These are phyloP conservation scores for Drusus annulatus DNA, from an alignment of 1,140 invertebrate genomes.

Conservation along the genomic window DNA sequence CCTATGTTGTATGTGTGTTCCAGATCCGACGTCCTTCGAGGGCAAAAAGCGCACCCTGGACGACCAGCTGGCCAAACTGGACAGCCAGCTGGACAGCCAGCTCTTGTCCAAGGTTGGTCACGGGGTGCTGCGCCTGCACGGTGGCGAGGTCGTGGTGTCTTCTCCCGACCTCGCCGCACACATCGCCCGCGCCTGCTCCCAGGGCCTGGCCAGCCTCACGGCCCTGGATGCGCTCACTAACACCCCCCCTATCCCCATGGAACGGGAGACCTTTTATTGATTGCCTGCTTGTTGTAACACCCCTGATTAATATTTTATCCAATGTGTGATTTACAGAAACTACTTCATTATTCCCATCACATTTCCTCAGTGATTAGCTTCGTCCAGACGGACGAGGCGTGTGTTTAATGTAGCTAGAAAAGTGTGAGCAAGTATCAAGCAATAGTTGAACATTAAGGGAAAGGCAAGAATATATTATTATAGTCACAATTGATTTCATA, in stretches of 20 bases:
- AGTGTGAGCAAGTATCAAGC: no score
- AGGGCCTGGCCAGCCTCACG: conserved; percentile 46
- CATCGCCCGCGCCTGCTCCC: conserved; percentile 36
- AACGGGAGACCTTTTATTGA: conserved; percentile 56
- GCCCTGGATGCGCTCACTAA: conserved; percentile 51
- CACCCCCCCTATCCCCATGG: conserved; percentile 21
- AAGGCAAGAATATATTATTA: no score
- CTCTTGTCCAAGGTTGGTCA: conserved; percentile 80
- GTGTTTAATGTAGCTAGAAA: no score
- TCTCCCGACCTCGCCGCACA: conserved; percentile 48
- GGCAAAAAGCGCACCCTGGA: conserved; percentile 84
- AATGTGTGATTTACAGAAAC: no score
- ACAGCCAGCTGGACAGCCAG: conserved; percentile 76
- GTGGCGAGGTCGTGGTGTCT: conserved; percentile 47
- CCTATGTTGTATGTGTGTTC: not conserved
- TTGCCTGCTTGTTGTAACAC: not conserved
- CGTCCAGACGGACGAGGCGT: no score
- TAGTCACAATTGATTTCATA: no score
- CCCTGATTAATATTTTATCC: no score
- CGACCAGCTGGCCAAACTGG: conserved; percentile 86
- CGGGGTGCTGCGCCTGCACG: conserved; percentile 64
- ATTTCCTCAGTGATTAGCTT: no score
- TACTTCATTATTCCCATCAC: no score
- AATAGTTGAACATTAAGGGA: no score
- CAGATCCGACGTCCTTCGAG: conserved; percentile 72